Percentiles rank a stretch among this genome's conserved stretches.
phyloP scores from a whole-genome alignment of 2,113 vertebrate genomes.

The Polypterus bichir region DNA sequence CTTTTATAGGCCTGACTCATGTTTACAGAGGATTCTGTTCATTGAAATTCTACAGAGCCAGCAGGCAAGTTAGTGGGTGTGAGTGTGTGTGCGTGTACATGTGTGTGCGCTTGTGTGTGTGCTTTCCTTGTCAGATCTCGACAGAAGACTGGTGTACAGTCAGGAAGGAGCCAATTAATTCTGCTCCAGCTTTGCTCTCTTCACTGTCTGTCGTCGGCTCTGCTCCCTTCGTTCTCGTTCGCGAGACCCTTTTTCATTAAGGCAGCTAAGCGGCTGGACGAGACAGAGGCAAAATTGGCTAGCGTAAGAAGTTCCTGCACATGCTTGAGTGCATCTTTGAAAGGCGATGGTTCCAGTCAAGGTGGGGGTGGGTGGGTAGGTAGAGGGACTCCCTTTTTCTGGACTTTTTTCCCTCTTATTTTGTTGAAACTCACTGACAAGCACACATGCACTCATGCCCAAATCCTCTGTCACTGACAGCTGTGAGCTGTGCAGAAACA shows the following conservation, averaged over 20 bases:
- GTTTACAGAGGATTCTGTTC: too few species aligned
- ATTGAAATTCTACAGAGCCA: too few species aligned
- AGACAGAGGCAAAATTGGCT: background rate
- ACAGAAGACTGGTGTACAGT: background rate
- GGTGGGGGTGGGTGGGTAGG: too few species aligned
- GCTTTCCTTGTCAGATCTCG: background rate
- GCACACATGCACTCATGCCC: too few species aligned
- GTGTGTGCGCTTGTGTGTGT: too few species aligned
- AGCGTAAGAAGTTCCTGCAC: background rate
- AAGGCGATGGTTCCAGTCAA: background rate
- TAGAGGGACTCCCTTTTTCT: background rate
- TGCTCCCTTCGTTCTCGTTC: background rate
- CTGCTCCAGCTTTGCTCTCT: background rate
- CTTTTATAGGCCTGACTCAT: too few species aligned
- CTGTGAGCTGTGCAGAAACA: too few species aligned
- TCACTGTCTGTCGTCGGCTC: background rate
- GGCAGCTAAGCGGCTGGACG: background rate
- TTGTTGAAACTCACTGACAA: background rate
- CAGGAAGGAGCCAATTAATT: background rate
- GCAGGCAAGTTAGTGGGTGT: too few species aligned
- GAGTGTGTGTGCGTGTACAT: too few species aligned
- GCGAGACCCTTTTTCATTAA: background rate
- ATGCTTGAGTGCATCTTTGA: background rate
- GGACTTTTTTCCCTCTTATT: background rate
- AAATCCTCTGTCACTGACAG: too few species aligned